Base-by-base conservation (phyloP, 2,113 vertebrate species). In the Cyanistes caeruleus region DNA sequence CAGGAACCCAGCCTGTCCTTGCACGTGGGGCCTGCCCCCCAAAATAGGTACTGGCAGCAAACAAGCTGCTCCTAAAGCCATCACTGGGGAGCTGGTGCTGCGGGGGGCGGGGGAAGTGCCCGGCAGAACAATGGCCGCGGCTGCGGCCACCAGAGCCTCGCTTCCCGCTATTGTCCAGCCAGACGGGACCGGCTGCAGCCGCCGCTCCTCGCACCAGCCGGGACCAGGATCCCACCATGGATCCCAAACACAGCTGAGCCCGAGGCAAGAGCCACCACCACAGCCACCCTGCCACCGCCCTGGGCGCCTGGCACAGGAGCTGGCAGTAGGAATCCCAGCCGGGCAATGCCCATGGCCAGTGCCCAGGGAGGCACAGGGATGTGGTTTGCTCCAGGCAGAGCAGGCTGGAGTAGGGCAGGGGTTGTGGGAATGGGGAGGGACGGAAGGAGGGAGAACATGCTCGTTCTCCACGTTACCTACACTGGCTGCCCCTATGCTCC, bases 131-230 rank as follows among this genome's bases (percentile, higher is more conserved):
- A 97, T 96, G 49, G 93, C 85, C 93, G 13, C 4, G 10, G 25
- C 84, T 2, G 37, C 15, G 60, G 93, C 92, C 43, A 10, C 90
- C 18, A 8, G 76, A 90, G 95, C 88, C 85, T 15, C 2, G 60
- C 95, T 98, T 98, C 98, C 98, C 89, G 18, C 90, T 76, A 98
- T 98, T 98, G 98, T 98, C 96, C 39, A 0, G 88, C 92, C 88
- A 82, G 68, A 60, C 16, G 3, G 46, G 76, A 43, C 52, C 9
- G 30, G 79, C 85, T 60, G 81, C 49, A 68, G 76, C 62, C 74
- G 1, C 48, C 1, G 9, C 88, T 80, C 63, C 81, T 18, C 7
- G 0, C 69, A 37, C 19, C 5, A 0, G 73, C 48, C 12, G 3
- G 18, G 35, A 58, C 22, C 72, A 13, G 24, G 2, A 13, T 6